Percentiles rank a stretch among this genome's conserved stretches.
phyloP scores from a whole-genome alignment of 2,888 invertebrate genomes.

The Drosophila incognita region DNA sequence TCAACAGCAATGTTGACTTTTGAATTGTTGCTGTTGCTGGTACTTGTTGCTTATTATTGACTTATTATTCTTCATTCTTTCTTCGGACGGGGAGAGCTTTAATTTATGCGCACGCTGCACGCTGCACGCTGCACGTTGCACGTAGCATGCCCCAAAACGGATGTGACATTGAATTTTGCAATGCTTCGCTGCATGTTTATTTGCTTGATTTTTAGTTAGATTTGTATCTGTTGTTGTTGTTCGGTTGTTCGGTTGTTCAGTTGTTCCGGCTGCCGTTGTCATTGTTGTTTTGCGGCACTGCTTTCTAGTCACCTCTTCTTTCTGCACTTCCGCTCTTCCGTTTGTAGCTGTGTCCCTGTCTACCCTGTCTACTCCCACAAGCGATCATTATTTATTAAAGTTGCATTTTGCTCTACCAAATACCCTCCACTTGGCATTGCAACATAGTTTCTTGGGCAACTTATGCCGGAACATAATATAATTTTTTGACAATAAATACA shows the following conservation, averaged over 20 bases:
- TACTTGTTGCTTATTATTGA: not conserved
- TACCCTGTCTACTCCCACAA: not conserved
- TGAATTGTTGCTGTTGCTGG: constrained; percentile 1
- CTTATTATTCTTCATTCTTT: constrained; percentile 27
- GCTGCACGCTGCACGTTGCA: constrained; percentile 35
- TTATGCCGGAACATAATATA: not conserved
- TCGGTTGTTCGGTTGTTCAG: constrained; percentile 3
- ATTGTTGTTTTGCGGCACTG: constrained; percentile 11
- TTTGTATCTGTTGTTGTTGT: constrained; percentile 10
- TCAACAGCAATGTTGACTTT: constrained; percentile 16
- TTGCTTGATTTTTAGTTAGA: constrained; percentile 8
- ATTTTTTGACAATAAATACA: not conserved
- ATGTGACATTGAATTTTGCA: constrained; percentile 57
- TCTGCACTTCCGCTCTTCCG: constrained; percentile 49
- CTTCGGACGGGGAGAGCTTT: constrained; percentile 25
- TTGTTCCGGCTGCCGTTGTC: constrained; percentile 3
- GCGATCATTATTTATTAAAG: not conserved
- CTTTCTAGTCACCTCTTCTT: constrained; percentile 18
- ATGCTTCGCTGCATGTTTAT: constrained; percentile 23
- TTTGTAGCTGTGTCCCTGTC: constrained; percentile 2
- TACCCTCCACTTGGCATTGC: not conserved
- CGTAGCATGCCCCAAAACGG: constrained; percentile 66
- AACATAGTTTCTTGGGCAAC: not conserved
- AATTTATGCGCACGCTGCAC: constrained; percentile 62
- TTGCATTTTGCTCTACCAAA: not conserved